Evolutionary conservation across 2,113 vertebrate genomes (phyloP).

Genomic region (Ailuropoda melanoleuca): DNA sequence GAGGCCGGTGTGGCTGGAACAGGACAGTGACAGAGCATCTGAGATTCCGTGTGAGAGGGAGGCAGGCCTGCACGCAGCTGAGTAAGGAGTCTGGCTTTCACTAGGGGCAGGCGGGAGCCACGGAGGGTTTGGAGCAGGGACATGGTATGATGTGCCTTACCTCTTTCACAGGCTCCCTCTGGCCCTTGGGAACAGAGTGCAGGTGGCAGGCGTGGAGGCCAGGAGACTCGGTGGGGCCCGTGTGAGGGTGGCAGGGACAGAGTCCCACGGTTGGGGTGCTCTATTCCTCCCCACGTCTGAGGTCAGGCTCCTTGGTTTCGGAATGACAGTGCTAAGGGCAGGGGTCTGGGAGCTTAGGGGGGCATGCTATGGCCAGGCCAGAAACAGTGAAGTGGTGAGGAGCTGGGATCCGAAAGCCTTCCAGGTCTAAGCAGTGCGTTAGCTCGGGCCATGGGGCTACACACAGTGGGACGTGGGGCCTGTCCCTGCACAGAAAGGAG

Average conservation of each 20-base stretch:
- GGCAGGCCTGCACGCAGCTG: not conserved
- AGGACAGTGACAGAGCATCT: not conserved
- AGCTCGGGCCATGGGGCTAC: not conserved
- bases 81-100: not conserved
- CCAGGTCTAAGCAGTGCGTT: not conserved
- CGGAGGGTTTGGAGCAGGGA: not conserved
- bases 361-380: not conserved
- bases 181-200: not conserved
- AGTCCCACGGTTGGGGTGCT: not conserved
- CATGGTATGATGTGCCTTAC: not conserved
- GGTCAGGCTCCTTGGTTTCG: not conserved
- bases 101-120: not conserved
- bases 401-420: not conserved
- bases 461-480: not conserved
- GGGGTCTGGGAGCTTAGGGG: not conserved
- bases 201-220: not conserved
- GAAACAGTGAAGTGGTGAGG: not conserved
- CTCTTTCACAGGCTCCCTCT: not conserved
- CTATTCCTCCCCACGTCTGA: not conserved
- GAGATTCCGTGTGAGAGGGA: not conserved
- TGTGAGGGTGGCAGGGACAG: not conserved
- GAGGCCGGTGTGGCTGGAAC: not conserved
- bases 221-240: not conserved
- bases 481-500: not conserved
- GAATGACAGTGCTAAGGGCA: not conserved